Base-by-base conservation (phyloP, 2,797 vertebrate species). In the Echiichthys vipera region DNA sequence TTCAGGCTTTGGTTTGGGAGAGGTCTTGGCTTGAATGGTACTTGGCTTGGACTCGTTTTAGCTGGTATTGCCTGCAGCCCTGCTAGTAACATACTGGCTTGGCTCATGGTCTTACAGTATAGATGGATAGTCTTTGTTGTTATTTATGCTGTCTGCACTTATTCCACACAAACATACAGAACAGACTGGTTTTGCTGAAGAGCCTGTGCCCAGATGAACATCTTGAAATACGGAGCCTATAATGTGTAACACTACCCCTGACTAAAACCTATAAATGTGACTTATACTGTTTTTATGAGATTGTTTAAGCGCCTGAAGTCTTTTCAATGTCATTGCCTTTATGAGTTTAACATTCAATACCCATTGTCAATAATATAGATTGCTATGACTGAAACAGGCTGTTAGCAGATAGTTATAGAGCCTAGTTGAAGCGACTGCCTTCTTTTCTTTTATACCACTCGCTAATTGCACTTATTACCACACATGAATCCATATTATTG, bases 401-500 rank as follows among this genome's bases (percentile, higher is more conserved):
- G 18, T 45, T 51, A 47, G 34, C 56, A 56, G 51, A 49, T 40
- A 29, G 20, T 53, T 30, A 36, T 4, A 47, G 18, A 55, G 11
- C 13, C 7, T 8, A 4, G 7, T 29, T 53, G 11, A 53, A 46
- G n/a, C 1, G 0, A 3, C 20, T 25, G 12, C 43, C 9, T n/a
- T 37, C 2, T 43, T 59, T 54, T 37, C 15, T 27, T 39, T 65
- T 27, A 34, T 12, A 22, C n/a, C 1, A 24, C 25, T 25, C 24
- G 18, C 30, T 32, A 2, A 22, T 5, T 50, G 32, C 25, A 11
- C 27, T 54, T 59, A 36, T 61, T 51, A 46, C 14, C 25, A 10
- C 49, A 42, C 47, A 39, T 57, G n/a, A 39, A 72, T 71, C 29
- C 20, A 42, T 40, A 15, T 49, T 20, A 27, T 12, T 20, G n/a